Evolutionary conservation across 1,140 invertebrate genomes (phyloP), one percentile per base, ranked within the genome.

Genomic region (Gryllus bimaculatus): DNA sequence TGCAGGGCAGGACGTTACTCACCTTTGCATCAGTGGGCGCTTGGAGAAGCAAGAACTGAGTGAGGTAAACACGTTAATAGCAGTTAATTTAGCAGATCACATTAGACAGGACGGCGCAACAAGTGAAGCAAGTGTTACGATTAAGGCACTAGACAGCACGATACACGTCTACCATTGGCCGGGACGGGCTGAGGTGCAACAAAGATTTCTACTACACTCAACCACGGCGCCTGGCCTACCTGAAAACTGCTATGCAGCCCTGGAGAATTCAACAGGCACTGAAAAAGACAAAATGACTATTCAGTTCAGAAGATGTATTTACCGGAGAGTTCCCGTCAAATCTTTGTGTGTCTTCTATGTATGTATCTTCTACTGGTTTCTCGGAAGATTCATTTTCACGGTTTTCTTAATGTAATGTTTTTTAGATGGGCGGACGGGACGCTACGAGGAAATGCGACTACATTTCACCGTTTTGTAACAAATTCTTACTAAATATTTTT

Each of bases 211-310:
- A 66, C 54, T 10, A 66, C 54, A 66, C 54, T 66, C 54, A 66
- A 66, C 54, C 54, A 66, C 54, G 10, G 54, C 54, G 54, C 54
- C 54, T 13, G 18, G 54, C 54, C 54, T 66, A 66, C 54, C 54
- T 66, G 54, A 66, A 66, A 66, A 66, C 54, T 66, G 54, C 54
- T 66, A 66, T 66, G 54, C 54, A 66, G 54, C 54, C 54, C 54
- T 66, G 54, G 54, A 66, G 54, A 66, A 66, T 66, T 66, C 54
- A 66, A 66, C 54, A 66, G 54, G 54, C 54, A 66, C 54, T 66
- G 54, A 66, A 66, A 66, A 66, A 66, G 54, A 66, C 18, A 66
- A 66, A 66, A 66, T 66, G 54, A 18, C 10, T 13, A 18, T 66
- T 66, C 54, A 66, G 54, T 66, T 66, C 2, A 7, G 54, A 66